Conservation (phyloP, 2,113 vertebrate species). For the Hydropotes inermis region DNA sequence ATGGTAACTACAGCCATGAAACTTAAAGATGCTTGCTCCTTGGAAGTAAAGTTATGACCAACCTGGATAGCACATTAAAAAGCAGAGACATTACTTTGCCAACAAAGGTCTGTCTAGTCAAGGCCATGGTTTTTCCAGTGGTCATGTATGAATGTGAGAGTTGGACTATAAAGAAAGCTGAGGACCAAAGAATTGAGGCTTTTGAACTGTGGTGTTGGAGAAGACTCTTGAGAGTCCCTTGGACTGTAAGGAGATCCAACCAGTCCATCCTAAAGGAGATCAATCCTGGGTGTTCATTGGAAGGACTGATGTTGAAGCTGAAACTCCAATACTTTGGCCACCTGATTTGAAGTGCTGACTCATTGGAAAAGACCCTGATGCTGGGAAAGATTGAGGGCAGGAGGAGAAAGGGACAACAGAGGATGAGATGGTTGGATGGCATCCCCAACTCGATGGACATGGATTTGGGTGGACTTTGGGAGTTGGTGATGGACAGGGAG, state of each 20-base stretch:
- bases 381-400: too few species aligned
- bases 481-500: too few species aligned
- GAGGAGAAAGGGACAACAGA: too few species aligned
- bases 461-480: too few species aligned
- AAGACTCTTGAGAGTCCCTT: neutral
- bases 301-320: too few species aligned
- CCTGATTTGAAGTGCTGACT: too few species aligned
- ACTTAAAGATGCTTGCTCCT: neutral
- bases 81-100: neutral
- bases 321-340: too few species aligned
- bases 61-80: neutral
- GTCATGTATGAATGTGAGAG: neutral
- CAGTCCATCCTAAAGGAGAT: neutral
- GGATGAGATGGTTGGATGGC: too few species aligned
- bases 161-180: neutral
- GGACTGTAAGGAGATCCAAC: neutral
- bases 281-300: too few species aligned
- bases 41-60: neutral
- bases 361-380: too few species aligned
- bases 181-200: neutral
- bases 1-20: neutral
- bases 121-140: neutral
- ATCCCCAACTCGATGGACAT: too few species aligned
- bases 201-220: neutral
- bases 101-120: fast-evolving